Evolutionary conservation across 2,888 invertebrate genomes (phyloP).

Genomic region (Drosophila fulvimacula): DNA sequence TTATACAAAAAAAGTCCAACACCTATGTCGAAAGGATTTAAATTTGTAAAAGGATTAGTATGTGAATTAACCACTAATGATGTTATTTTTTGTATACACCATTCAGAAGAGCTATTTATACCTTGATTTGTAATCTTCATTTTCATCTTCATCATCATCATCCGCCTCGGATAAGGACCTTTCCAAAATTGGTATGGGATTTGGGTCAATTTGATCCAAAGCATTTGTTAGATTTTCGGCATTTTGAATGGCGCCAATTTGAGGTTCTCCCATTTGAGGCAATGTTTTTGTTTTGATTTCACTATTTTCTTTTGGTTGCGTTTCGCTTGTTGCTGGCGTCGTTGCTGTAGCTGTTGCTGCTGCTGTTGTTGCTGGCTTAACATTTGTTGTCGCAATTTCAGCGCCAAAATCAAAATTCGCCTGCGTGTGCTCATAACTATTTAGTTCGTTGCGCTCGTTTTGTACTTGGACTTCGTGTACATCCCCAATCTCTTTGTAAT

Average conservation of each 20-base stretch:
- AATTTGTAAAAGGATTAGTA: not conserved
- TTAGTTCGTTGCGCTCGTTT: conserved; percentile 28
- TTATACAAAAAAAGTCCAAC: not conserved
- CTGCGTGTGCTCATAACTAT: conserved; percentile 44
- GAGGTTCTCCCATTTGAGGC: conserved; percentile 66
- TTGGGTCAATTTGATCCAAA: conserved; percentile 15
- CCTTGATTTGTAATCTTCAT: conserved; percentile 45
- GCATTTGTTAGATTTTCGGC: conserved; percentile 21
- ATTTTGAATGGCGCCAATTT: conserved; percentile 69
- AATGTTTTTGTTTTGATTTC: conserved; percentile 79
- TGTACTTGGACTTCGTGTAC: conserved; percentile 52
- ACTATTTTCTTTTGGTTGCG: conserved; percentile 63
- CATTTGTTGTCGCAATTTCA: conserved; percentile 76
- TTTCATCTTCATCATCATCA: conserved; percentile 60
- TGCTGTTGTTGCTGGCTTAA: conserved; percentile 43
- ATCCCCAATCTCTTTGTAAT: conserved; percentile 63
- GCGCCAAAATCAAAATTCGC: conserved; percentile 81
- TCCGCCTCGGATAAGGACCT: conserved; percentile 52
- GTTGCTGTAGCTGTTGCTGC: conserved; percentile 30
- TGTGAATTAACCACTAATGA: not conserved
- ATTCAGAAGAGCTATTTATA: conserved; percentile 12
- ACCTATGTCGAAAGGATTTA: not conserved
- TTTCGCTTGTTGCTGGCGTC: conserved; percentile 66
- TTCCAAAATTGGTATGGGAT: conserved; percentile 28
- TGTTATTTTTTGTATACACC: not conserved